Evolutionary conservation across 2,888 invertebrate genomes (phyloP), one percentile per base, ranked within the genome.

Genomic region (Aelia acuminata): DNA sequence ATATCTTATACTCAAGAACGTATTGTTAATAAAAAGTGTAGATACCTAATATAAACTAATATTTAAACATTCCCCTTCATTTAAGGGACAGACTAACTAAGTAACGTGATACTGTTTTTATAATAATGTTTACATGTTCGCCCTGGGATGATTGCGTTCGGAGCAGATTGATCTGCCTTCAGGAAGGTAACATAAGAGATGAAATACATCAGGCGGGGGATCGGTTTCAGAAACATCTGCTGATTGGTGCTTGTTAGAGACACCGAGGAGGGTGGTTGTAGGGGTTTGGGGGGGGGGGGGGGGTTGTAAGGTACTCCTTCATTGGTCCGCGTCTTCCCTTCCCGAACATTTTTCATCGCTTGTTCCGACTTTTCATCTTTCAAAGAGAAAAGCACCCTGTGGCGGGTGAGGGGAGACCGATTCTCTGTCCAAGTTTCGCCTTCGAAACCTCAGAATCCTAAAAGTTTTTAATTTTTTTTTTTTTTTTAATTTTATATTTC

Each of bases 241-340:
- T 80, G 80, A 80, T 80, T 80, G 80, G 80, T 22, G 39, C 80
- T 80, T 80, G 80, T 80, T 80, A 43, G 80, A 80, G 80, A 47
- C 22, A 80, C 22, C 11, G 80, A 15, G 20, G 43, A 8, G 20
- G 22, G 75, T 43, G 43, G 7, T 4, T 7, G 43, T 4, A 43
- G 15, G 75, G 39, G 39, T 20, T 1, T 2, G 22, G 8, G 22
- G 20, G 13, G 39, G 39, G 75, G n/a, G n/a, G 39, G 75, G 20
- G 13, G 39, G 39, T 39, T 11, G n/a, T 20, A 39, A 10, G 18
- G 35, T 75, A 75, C 75, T 39, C 75, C 75, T 20, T 39, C 75
- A 75, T 75, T 39, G 35, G 39, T 22, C 39, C 70, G 15, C 13
- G 70, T 70, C 53, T 53, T 53, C 53, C 26, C 63, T 13, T 43